Base-by-base conservation (phyloP, 2,113 vertebrate genomes). In the Saguinus imperator region DNA sequence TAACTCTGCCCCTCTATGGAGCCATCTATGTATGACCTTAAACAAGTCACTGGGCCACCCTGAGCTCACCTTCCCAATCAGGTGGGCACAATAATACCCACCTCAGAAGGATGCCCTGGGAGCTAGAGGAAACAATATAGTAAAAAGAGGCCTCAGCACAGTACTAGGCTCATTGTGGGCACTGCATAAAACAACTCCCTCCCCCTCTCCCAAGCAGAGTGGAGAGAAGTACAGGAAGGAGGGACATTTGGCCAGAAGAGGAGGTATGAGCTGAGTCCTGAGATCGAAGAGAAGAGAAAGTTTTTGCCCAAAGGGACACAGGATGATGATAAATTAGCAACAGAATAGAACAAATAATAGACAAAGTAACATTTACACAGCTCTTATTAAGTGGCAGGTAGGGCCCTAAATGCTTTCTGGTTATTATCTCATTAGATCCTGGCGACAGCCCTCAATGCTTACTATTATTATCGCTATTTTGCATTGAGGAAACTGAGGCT, bases 281-380 rank as follows among this genome's bases (percentile, higher is more conserved):
- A 87, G 12, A 82, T 75, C 18, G 52, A 88, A 16, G 45, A 87
- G 68, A 83, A 86, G 73, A 86, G 85, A 95, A 96, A 50, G 91
- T 75, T 92, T 82, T 91, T 85, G 92, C 68, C 91, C 72, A 81
- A 66, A 85, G 72, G 80, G 52, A 73, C 27, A n/a, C 64, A 81
- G 40, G 32, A 79, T 25, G 55, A 75, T 37, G 55, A 75, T 93
- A 89, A 88, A 86, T 91, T 91, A 93, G 52, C 2, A 95, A 70
- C n/a, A 83, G 14, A 68, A 92, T 1, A 79, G 75, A 96, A 86
- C 70, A 95, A 81, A 91, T 32, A 84, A 68, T 17, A 6, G 91
- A 73, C 35, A 87, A 81, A 92, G 13, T 96, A 87, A 87, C 37
- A 45, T 84, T 48, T 50, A n/a, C 10, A 12, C 14, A 66, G 50